Evolutionary conservation across 2,797 vertebrate species (phyloP), one percentile per base, ranked within the genome.

Genomic region (Benthosema pterotum): DNA sequence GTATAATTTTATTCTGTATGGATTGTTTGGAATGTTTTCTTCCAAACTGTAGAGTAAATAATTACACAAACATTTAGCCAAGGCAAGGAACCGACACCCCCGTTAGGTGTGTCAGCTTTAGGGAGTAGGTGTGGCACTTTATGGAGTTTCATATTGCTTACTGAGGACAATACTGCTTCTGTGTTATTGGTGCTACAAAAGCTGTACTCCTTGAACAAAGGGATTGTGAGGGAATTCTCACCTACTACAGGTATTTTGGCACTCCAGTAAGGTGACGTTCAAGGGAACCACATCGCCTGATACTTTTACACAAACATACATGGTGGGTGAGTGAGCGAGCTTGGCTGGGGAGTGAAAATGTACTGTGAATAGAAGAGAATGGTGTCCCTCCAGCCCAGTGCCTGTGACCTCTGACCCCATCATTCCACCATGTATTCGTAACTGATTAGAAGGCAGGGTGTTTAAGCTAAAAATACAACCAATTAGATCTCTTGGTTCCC

Each of bases 141-240:
- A 32, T 53, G 17, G 1, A 16, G 0, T 2, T 68, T 28, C 12
- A 3, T 13, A 19, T 54, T 59, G 25, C 42, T 32, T 1, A n/a
- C 25, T 0, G 28, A 38, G 8, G 17, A 52, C 49, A 63, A 50
- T 60, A 52, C 68, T 53, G 63, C 3, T 48, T 43, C 8, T 9
- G 7, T 49, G 50, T 12, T 5, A n/a, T 22, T 22, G n/a, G 17
- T 49, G 63, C 71, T 81, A 38, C 18, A 38, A 55, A 76, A 78
- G 19, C 42, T 11, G 1, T 74, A 7, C 55, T 75, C 50, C 42
- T 43, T 80, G 71, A 56, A 74, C 14, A 45, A 52, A 45, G 13
- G 18, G 57, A 54, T 15, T 11, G 3, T 45, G 42, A 11, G 60
- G 22, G 32, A 49, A 48, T 47, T 64, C 15, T 56, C 16, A 17